Percentiles rank a stretch among this genome's conserved stretches.
These are phyloP conservation scores for Halictus quadricinctus DNA, from an alignment of 2,888 invertebrate species.

Conservation along the genomic window DNA sequence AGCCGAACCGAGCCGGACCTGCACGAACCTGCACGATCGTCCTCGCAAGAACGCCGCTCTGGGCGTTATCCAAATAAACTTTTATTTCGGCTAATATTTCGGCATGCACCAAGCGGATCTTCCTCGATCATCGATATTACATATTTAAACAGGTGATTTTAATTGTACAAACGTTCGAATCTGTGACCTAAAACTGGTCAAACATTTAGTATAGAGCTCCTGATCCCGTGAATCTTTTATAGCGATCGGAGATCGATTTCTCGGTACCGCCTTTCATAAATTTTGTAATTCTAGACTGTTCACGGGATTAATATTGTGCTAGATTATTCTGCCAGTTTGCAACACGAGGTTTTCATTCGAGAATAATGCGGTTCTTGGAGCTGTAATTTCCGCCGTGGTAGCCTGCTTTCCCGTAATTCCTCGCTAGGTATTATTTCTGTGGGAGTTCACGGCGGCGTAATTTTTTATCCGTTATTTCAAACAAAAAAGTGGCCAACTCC, in stretches of 20 bases:
- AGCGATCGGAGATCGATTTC: background rate
- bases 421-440: background rate
- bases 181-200: background rate
- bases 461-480: conserved; percentile 41
- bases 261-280: background rate
- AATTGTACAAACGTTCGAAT: background rate
- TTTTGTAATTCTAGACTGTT: background rate
- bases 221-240: background rate
- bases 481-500: conserved; percentile 36
- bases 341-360: background rate
- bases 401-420: background rate
- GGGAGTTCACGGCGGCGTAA: conserved; percentile 13
- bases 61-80: conserved; percentile 55
- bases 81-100: conserved; percentile 36
- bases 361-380: background rate
- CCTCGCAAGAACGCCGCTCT: conserved; percentile 31
- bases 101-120: background rate
- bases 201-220: background rate
- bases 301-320: background rate
- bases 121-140: background rate
- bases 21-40: conserved; percentile 65
- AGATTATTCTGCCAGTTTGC: background rate
- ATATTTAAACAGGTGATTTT: background rate
- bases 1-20: conserved; percentile 59
- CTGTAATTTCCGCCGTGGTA: background rate